A percentile compares a stretch with the other conserved stretches of the same genome.
Evolutionary conservation across 2,797 vertebrate species (phyloP).

Genomic region (Microctenopoma steveboyesi): DNA sequence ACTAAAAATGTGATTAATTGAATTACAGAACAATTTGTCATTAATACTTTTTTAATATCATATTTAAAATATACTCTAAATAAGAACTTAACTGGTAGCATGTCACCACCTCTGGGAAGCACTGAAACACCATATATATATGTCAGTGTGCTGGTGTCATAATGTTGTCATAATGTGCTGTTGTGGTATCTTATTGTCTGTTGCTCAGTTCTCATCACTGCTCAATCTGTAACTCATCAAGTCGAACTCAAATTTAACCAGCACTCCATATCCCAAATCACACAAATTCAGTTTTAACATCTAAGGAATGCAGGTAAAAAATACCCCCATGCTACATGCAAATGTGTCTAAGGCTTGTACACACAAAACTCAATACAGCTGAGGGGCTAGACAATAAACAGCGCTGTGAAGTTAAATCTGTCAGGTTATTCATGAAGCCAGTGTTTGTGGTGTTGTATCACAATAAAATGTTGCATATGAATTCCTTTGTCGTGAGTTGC

Average conservation of each 20-base stretch:
- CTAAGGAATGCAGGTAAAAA: neutral
- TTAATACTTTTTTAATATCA: too few relatives aligned
- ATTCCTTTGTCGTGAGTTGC: too few relatives aligned
- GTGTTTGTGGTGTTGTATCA: too few relatives aligned
- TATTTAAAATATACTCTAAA: too few relatives aligned
- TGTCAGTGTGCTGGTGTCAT: conserved; percentile 16
- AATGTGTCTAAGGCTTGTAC: too few relatives aligned
- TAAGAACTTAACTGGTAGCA: neutral
- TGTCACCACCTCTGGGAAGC: neutral
- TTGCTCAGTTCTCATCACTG: neutral
- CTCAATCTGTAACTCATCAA: neutral
- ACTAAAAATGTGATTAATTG: too few relatives aligned
- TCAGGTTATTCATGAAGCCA: too few relatives aligned
- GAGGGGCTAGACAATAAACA: too few relatives aligned
- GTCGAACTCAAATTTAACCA: neutral
- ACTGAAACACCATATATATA: neutral
- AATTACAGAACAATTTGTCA: too few relatives aligned
- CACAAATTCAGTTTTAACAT: neutral
- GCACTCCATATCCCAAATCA: too few relatives aligned
- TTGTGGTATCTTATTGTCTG: neutral
- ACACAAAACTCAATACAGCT: neutral
- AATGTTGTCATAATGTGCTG: neutral
- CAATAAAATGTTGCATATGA: too few relatives aligned
- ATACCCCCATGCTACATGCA: neutral
- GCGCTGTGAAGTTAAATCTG: too few relatives aligned